Base-by-base conservation (phyloP, 2,113 vertebrate genomes). In the Bagarius yarrelli region DNA sequence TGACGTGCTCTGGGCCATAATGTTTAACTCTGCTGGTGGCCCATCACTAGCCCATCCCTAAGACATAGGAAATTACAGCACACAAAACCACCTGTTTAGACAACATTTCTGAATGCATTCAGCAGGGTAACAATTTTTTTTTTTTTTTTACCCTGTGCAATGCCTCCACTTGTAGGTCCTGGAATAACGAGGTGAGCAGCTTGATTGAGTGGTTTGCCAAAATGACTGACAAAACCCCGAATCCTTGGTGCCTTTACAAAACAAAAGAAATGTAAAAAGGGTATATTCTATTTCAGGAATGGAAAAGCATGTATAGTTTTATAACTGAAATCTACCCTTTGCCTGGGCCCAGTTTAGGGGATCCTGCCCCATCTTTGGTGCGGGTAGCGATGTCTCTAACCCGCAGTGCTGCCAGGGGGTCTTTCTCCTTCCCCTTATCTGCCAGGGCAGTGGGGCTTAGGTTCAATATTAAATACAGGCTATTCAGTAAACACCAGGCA, bases 361-460 rank as follows among this genome's bases (percentile, higher is more conserved):
- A 99, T 55, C 98, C 97, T 59, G 96, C 96, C 0, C 96, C 96
- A 44, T 99, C 98, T 84, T 98, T 99, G 2, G 95, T 94, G 13
- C 98, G 96, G 79, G 95, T 92, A 69, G 96, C 95, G 64, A 98
- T 98, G 88, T 99, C 97, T 79, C 97, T 90, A 77, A 99, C 98
- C 0, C 98, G 93, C 76, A 99, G 94, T 4, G 98, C 97, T 47
- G 98, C 98, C 90, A 99, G 74, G 0, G 98, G 98, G 83, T 99
- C 98, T 79, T 99, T 99, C 89, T 99, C 98, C 86, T 98, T 99
- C 2, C 98, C 98, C 88, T 98, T 99, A 88, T 99, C 98, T 36
- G 98, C 98, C 91, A 99, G 88, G 55, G 97, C 95, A 0, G 96
- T 96, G 59, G 98, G 96, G 88, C 96, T 99, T 88, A 99, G 94